A percentile compares a stretch with the other conserved stretches of the same genome.
Evolutionary conservation across 2,888 invertebrate species (phyloP).

Genomic region (Thereva nobilitata): DNA sequence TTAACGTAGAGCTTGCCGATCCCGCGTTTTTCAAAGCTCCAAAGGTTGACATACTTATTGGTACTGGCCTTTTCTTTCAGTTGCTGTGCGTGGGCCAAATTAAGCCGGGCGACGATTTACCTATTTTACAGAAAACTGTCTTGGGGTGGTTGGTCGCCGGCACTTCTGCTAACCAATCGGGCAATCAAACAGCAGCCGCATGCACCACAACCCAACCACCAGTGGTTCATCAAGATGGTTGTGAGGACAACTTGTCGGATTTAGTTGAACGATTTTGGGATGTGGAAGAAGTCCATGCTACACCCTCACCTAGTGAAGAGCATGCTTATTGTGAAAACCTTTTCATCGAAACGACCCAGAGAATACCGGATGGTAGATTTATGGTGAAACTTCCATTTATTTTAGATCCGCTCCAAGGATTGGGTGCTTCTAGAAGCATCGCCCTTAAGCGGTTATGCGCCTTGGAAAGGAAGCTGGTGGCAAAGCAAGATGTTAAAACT

Average conservation of each 20-base stretch:
- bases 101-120: not conserved
- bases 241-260: no score
- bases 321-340: not conserved
- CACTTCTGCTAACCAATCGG: not conserved
- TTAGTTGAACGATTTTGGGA: not conserved
- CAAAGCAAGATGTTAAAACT: no score
- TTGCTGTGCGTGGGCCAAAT: no score
- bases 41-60: no score
- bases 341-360: not conserved
- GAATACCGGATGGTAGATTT: not conserved
- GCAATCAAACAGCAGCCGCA: no score
- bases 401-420: not conserved
- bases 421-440: no score
- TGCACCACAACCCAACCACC: no score
- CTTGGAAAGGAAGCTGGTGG: not conserved
- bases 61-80: no score
- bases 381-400: no score
- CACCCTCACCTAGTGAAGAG: no score
- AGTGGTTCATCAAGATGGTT: no score
- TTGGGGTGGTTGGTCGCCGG: conserved; percentile 1
- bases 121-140: not conserved
- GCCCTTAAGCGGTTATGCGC: not conserved
- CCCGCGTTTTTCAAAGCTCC: not conserved
- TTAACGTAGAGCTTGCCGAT: not conserved
- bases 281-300: no score